Conservation (phyloP, 2,113 vertebrate genomes). For the Aix galericulata region DNA sequence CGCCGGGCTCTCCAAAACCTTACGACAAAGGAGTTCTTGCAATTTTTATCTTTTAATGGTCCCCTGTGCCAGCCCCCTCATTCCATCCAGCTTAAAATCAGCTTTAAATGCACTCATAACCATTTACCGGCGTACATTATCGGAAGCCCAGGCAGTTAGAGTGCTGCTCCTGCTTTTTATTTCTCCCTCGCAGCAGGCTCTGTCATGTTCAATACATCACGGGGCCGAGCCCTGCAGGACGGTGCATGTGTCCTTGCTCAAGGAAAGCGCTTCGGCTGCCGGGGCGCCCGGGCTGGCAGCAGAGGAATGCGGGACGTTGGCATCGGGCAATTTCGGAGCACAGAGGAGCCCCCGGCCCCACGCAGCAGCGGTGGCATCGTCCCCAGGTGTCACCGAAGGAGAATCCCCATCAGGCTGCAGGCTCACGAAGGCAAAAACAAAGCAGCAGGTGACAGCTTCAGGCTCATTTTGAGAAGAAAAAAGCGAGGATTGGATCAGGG, state of each 20-base stretch:
- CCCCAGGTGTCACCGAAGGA: background rate
- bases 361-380: background rate
- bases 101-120: background rate
- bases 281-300: background rate
- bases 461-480: background rate
- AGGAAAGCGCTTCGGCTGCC: background rate
- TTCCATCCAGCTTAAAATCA: background rate
- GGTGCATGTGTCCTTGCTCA: background rate
- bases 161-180: background rate
- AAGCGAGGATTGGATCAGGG: background rate
- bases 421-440: background rate
- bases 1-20: background rate
- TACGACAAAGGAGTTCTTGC: background rate
- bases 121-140: background rate
- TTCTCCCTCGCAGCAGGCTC: background rate
- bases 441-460: background rate
- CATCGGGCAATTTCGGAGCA: fast-evolving
- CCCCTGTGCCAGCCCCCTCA: background rate
- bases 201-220: conserved; percentile 31
- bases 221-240: background rate
- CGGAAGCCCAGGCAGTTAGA: background rate
- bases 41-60: background rate
- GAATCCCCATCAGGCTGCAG: background rate
- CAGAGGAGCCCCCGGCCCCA: too few species aligned
- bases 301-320: background rate